Percentiles rank a stretch among this genome's conserved stretches.
Conservation (phyloP, 2,113 vertebrate genomes). For the Perccottus glenii region DNA sequence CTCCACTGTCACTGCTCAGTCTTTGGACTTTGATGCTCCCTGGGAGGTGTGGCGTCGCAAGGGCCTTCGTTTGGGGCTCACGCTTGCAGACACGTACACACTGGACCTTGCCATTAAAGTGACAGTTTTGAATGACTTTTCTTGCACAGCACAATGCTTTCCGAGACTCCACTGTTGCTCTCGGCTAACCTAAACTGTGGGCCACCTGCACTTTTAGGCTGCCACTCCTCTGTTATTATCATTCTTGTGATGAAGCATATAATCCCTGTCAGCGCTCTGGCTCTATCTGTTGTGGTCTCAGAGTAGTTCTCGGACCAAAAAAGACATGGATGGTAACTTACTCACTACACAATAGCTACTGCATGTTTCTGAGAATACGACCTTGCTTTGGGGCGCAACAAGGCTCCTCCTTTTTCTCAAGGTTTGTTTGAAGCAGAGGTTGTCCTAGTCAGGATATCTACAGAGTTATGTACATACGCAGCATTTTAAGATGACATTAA, state of each 20-base stretch:
- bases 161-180: conserved; percentile 13
- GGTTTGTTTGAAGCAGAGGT: conserved; percentile 15
- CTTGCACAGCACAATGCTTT: conserved; percentile 22
- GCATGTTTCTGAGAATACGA: conserved; percentile 4
- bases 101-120: conserved; percentile 54
- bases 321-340: conserved; percentile 8
- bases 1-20: conserved; percentile 7
- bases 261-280: conserved; percentile 25
- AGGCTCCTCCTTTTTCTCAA: conserved; percentile 10
- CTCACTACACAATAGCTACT: background rate
- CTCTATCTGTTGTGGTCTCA: conserved; percentile 16
- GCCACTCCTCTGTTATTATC: conserved; percentile 48
- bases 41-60: background rate
- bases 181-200: conserved; percentile 16
- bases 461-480: background rate
- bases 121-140: background rate
- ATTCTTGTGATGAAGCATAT: conserved; percentile 43
- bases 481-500: background rate
- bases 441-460: background rate
- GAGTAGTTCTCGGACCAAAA: background rate
- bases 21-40: conserved; percentile 48
- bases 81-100: conserved; percentile 25
- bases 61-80: conserved; percentile 17
- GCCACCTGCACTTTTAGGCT: conserved; percentile 32
- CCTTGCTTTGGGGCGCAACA: background rate